phyloP scores from a whole-genome alignment of 1,140 invertebrate species.

The Lordiphosa stackelbergi region DNA sequence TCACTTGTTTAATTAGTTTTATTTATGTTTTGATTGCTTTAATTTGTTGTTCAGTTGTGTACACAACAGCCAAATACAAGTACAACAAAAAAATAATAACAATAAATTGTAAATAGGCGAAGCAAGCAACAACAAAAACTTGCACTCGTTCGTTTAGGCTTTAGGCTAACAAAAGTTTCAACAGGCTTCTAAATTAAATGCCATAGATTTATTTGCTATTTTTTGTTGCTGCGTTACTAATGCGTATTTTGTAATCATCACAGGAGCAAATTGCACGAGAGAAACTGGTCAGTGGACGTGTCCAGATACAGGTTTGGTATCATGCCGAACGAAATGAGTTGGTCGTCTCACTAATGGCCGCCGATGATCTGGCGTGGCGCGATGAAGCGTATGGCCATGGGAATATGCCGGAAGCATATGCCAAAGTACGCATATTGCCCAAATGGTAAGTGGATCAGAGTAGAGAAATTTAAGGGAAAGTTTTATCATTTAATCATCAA shows the following conservation, averaged over 20 bases:
- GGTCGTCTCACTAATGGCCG: conserved; percentile 89
- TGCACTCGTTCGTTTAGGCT: conserved; percentile 26
- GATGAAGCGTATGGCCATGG: conserved; percentile 87
- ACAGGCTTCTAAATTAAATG: too few relatives aligned
- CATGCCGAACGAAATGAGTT: conserved; percentile 88
- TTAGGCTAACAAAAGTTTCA: conserved; percentile 12
- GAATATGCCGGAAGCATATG: conserved; percentile 87
- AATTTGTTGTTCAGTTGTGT: conserved; percentile 65
- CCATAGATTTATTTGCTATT: not conserved
- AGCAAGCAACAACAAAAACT: conserved; percentile 6
- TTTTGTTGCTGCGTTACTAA: conserved; percentile 20
- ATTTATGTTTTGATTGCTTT: conserved; percentile 69
- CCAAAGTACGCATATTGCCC: conserved; percentile 86
- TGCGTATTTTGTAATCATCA: conserved; percentile 28
- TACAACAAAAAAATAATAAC: not conserved
- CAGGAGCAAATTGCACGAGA: conserved; percentile 87
- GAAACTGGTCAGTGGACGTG: conserved; percentile 84
- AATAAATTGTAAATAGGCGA: conserved; percentile 53
- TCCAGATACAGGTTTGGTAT: conserved; percentile 92
- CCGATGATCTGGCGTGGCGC: conserved; percentile 86
- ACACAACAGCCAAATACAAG: conserved; percentile 5
- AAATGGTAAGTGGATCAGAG: conserved; percentile 81
- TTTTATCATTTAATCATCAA: too few relatives aligned
- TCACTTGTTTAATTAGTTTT: conserved; percentile 65
- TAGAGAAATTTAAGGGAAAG: too few relatives aligned